Evolutionary conservation across 2,797 vertebrate species (phyloP), one percentile per base, ranked within the genome.

Genomic region (Enteromius argenteus): DNA sequence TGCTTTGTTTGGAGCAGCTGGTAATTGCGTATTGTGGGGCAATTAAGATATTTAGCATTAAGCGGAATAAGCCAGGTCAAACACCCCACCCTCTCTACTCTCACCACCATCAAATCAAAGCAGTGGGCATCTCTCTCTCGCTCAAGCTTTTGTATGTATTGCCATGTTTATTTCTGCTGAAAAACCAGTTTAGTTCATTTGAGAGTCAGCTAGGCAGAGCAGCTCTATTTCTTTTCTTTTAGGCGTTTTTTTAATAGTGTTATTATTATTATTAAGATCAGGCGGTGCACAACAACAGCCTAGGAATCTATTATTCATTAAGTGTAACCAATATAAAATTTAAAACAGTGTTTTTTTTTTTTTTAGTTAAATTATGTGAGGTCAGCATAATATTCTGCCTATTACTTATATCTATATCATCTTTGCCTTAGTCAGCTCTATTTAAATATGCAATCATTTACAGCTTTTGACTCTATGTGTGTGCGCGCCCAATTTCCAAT

Each of bases 361-460:
- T 92, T 85, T 95, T 95, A 95, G 96, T 97, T 95, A 96, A 97
- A 97, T 98, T 97, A 97, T 97, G 96, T 97, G 95, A 96, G 97
- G 97, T 99, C 97, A 99, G 98, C 98, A 98, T 97, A 96, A 98
- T 98, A 97, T 98, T 97, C 95, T 97, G 97, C 96, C 96, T 97
- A 97, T 98, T 97, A 97, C 97, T 98, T 97, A 98, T 99, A 99
- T 99, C 97, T 98, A 98, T 98, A 99, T 97, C 97, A 98, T 99
- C 97, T 99, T 97, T 97, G 96, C 96, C 96, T 98, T 97, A 97
- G 96, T 99, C 98, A 99, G 98, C 98, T 97, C 96, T 96, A 97
- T 98, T 98, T 98, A 97, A 99, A 99, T 99, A 98, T 98, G 97
- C 98, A 98, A 98, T 97, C 97, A 98, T 99, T 99, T 99, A 98